Conservation (phyloP, 1,140 invertebrate genomes). For the Drosophila funebris region DNA sequence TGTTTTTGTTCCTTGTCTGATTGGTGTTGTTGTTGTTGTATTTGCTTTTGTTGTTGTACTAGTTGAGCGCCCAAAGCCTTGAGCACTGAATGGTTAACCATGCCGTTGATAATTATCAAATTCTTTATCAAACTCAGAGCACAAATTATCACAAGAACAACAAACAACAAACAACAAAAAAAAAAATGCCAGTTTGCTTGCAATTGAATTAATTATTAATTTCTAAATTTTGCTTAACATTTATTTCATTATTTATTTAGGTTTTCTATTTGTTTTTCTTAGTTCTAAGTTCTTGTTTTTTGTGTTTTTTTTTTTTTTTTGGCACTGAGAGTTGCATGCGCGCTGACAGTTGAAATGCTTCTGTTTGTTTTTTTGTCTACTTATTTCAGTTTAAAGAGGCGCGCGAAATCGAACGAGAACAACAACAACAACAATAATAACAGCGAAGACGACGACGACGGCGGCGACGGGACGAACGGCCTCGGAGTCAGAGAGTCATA, state of each 20-base stretch:
- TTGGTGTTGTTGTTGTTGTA: neutral
- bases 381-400: slow-evolving; percentile 24
- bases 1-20: too few species aligned
- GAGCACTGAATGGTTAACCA: slow-evolving; percentile 49
- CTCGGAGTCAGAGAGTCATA: neutral
- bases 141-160: slow-evolving; percentile 1
- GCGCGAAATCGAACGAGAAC: slow-evolving; percentile 25
- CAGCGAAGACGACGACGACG: neutral
- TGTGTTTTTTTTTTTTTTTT: neutral
- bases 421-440: neutral
- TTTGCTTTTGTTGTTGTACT: slow-evolving; percentile 56
- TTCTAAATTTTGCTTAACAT: slow-evolving; percentile 3
- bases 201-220: slow-evolving; percentile 22
- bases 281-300: neutral
- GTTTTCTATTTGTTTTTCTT: neutral
- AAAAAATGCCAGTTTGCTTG: neutral
- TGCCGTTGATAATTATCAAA: slow-evolving; percentile 39
- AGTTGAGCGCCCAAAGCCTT: slow-evolving; percentile 40
- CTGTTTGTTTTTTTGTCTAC: slow-evolving; percentile 31
- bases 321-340: slow-evolving; percentile 23
- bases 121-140: slow-evolving; percentile 13
- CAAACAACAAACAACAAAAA: slow-evolving; percentile 1
- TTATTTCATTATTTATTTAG: slow-evolving; percentile 7
- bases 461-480: slow-evolving; percentile 9
- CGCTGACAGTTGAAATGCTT: slow-evolving; percentile 59